A percentile compares a stretch with the other conserved stretches of the same genome.
Conservation (phyloP, 2,113 vertebrate genomes). For the Pelobates fuscus region DNA sequence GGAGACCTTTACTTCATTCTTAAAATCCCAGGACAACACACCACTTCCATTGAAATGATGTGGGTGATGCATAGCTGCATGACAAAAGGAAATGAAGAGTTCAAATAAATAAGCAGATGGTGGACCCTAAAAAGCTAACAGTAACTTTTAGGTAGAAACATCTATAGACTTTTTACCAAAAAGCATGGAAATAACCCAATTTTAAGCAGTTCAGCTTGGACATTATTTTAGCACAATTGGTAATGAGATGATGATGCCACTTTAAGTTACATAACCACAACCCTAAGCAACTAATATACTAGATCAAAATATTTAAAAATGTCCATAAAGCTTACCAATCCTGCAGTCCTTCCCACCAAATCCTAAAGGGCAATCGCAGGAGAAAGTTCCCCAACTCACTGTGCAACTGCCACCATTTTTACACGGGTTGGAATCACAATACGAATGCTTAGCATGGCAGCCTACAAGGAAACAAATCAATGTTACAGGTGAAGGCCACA, state of each 20-base stretch:
- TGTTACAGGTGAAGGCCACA: neutral
- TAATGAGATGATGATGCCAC: too few relatives aligned
- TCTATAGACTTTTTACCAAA: too few relatives aligned
- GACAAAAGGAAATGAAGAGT: constrained; percentile 51
- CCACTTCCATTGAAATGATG: constrained; percentile 91
- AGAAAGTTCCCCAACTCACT: constrained; percentile 92
- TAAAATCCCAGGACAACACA: constrained; percentile 92
- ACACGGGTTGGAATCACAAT: constrained; percentile 91
- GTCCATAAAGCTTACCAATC: constrained; percentile 90
- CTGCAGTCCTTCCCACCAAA: constrained; percentile 95
- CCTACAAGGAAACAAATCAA: constrained; percentile 63
- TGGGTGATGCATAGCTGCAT: constrained; percentile 87
- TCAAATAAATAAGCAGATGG: constrained; percentile 26
- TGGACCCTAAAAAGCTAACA: too few relatives aligned
- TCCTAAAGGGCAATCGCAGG: constrained; percentile 90
- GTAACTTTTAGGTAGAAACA: too few relatives aligned
- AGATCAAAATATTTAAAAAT: too few relatives aligned
- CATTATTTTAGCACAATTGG: too few relatives aligned
- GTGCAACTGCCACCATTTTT: constrained; percentile 89
- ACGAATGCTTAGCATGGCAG: constrained; percentile 88
- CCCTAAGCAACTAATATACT: too few relatives aligned
- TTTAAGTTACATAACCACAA: too few relatives aligned
- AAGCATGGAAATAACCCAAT: too few relatives aligned
- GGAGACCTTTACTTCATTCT: constrained; percentile 86
- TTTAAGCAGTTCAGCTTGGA: too few relatives aligned